These are phyloP conservation scores for Loriculus beryllinus DNA, from an alignment of 2,797 vertebrate genomes.

Conservation along the genomic window DNA sequence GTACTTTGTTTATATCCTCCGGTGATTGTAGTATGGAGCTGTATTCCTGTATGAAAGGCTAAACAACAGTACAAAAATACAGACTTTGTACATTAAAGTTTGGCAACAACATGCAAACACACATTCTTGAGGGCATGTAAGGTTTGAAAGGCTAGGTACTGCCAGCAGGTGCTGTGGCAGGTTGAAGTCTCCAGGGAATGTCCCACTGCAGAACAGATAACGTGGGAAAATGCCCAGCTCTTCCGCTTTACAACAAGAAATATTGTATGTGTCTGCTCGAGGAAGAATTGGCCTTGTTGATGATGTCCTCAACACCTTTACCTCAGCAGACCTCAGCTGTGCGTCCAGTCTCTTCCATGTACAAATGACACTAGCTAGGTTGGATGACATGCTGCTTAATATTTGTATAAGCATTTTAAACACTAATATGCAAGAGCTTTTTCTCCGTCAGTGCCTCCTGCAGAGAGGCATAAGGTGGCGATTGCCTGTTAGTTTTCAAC, in stretches of 20 bases:
- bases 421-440: not conserved
- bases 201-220: not conserved
- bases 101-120: not conserved
- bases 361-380: not conserved
- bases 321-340: not conserved
- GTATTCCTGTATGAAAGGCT: conserved; percentile 44
- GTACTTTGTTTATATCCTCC: conserved; percentile 56
- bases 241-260: not conserved
- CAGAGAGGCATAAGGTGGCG: not conserved
- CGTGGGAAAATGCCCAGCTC: not conserved
- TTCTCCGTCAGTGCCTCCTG: not conserved
- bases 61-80: not conserved
- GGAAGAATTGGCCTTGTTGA: not conserved
- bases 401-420: not conserved
- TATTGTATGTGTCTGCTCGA: not conserved
- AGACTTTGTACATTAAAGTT: not conserved
- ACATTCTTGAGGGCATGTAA: not conserved
- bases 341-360: not conserved
- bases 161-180: not conserved
- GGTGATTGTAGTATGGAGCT: conserved; percentile 21
- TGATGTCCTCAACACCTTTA: not conserved
- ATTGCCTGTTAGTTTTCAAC: not conserved
- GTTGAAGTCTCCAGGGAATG: not conserved
- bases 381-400: not conserved
- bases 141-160: not conserved